phyloP scores from a whole-genome alignment of 2,888 invertebrate species.

The Drosophila buzzatii region DNA sequence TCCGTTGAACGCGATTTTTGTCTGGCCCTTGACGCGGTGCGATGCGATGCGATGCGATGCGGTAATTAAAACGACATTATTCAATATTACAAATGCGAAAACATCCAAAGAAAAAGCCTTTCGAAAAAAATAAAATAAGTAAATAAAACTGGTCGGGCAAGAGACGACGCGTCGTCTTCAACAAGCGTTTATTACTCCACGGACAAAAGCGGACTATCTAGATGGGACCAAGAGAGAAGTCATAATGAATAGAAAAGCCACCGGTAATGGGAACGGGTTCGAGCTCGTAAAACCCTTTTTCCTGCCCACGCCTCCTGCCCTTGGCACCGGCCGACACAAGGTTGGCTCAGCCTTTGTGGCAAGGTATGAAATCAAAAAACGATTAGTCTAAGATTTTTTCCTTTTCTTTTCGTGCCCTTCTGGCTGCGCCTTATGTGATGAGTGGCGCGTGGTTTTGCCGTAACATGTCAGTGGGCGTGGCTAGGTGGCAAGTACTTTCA shows the following conservation, averaged over 20 bases:
- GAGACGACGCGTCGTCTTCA: conserved; percentile 50
- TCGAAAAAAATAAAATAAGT: conserved; percentile 20
- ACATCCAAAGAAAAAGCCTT: conserved; percentile 34
- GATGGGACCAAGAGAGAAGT: conserved; percentile 51
- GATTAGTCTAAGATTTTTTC: conserved; percentile 71
- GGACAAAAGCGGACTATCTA: conserved; percentile 54
- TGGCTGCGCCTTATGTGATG: conserved; percentile 21
- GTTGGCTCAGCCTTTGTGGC: conserved; percentile 42
- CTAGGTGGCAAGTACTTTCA: conserved; percentile 22
- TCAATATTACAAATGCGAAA: conserved; percentile 64
- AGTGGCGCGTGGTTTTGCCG: conserved; percentile 12
- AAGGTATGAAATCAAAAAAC: conserved; percentile 74
- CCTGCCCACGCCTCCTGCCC: conserved; percentile 47
- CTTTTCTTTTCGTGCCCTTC: conserved; percentile 5
- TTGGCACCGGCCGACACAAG: conserved; percentile 34
- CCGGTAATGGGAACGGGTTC: conserved; percentile 15
- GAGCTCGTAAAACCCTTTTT: conserved; percentile 46
- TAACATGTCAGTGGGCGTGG: conserved; percentile 6
- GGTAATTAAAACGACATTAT: conserved; percentile 82
- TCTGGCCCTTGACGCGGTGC: conserved; percentile 57
- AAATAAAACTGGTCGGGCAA: conserved; percentile 10
- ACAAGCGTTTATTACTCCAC: conserved; percentile 69
- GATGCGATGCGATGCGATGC: conserved; percentile 43
- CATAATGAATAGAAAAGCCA: conserved; percentile 21
- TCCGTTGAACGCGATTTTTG: conserved; percentile 34